These are phyloP conservation scores for Epinephelus moara DNA, from an alignment of 2,113 vertebrate genomes.

Conservation along the genomic window DNA sequence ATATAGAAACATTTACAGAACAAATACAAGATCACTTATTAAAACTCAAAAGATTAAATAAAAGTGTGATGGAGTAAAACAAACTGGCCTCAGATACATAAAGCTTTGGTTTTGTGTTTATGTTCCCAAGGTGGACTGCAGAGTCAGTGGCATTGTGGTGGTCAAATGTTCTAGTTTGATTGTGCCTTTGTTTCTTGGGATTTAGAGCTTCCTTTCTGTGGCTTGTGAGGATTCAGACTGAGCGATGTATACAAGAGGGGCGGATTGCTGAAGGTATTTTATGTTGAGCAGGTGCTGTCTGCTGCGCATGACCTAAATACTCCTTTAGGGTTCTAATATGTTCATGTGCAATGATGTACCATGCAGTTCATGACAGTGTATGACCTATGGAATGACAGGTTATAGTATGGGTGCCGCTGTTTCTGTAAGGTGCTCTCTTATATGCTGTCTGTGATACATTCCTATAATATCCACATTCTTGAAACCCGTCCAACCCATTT, in stretches of 20 bases:
- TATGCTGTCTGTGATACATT: slow-evolving; percentile 1
- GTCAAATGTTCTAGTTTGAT: slow-evolving; percentile 29
- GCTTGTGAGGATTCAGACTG: not conserved
- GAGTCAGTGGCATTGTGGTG: slow-evolving; percentile 30
- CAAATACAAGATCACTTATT: too few species aligned
- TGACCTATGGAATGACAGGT: not conserved
- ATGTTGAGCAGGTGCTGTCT: not conserved
- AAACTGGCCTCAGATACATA: not conserved
- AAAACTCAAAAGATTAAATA: not conserved
- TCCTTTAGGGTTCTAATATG: not conserved
- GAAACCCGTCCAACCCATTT: slow-evolving; percentile 3
- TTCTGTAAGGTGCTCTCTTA: not conserved
- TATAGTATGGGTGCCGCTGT: not conserved
- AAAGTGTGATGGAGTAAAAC: not conserved
- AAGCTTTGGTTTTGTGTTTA: not conserved
- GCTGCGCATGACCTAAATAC: not conserved
- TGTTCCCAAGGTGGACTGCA: slow-evolving; percentile 26
- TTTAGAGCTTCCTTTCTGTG: slow-evolving; percentile 20
- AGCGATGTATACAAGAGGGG: not conserved
- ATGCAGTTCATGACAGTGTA: not conserved
- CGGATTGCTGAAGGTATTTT: not conserved
- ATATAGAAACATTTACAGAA: not conserved
- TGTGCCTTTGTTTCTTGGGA: slow-evolving; percentile 2
- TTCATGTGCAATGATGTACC: not conserved
- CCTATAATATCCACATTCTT: slow-evolving; percentile 22